Conservation (phyloP, 2,113 vertebrate species). For the Calidris pygmaea region DNA sequence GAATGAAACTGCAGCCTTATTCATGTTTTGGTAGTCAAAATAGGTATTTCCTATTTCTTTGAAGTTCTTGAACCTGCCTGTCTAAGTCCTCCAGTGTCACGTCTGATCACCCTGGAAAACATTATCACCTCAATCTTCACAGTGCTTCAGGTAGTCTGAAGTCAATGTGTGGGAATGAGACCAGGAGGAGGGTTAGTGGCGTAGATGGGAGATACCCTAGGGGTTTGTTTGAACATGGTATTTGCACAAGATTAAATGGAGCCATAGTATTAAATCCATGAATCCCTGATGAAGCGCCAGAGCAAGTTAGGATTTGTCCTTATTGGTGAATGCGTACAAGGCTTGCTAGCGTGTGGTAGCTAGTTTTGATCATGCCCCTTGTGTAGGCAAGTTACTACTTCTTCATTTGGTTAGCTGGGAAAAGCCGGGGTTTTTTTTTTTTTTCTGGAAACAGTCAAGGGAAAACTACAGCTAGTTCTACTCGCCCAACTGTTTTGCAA, state of each 20-base stretch:
- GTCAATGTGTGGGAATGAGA: not conserved
- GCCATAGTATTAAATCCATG: not conserved
- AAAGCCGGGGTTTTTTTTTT: not conserved
- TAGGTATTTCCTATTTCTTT: not conserved
- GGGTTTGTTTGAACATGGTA: not conserved
- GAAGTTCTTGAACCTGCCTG: not conserved
- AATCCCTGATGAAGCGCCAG: not conserved
- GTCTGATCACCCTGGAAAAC: not conserved
- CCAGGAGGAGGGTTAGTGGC: not conserved
- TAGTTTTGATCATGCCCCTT: not conserved
- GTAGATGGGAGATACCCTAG: not conserved
- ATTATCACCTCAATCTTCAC: not conserved
- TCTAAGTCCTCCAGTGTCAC: not conserved
- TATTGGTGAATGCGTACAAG: not conserved
- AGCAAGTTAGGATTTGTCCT: slow-evolving; percentile 36
- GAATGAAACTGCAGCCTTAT: not conserved
- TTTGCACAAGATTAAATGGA: slow-evolving; percentile 19
- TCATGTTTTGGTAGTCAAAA: not conserved
- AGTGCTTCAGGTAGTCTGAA: not conserved
- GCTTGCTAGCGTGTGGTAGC: slow-evolving; percentile 22
- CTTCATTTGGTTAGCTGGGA: not conserved
- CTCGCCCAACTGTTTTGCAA: not conserved
- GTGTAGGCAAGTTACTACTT: not conserved
- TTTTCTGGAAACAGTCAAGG: not conserved
- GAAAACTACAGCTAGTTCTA: not conserved